Base-by-base conservation (phyloP, 2,888 invertebrate species). In the Gibbula magus region DNA sequence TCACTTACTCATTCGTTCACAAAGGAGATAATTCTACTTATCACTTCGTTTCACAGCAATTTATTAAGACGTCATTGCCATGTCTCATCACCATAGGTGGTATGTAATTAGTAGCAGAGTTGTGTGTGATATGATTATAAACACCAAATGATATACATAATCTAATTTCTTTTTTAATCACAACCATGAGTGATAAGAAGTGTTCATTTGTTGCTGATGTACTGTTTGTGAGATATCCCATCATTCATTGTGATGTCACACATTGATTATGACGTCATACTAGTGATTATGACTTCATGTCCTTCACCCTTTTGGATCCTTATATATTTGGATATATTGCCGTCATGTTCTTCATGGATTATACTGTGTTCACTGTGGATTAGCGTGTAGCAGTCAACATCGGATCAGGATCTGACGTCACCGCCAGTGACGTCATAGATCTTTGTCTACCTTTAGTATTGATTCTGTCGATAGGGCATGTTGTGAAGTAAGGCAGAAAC, bases 271-370 rank as follows among this genome's bases (percentile, higher is more conserved):
- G 16, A 61, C 32, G 61, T 25, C 29, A 61, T 32, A 25, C 25
- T n/a, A 25, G 32, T 61, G 29, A 29, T 61, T 13, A 61, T 61
- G 61, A 61, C 61, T 16, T 61, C 61, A 61, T 32, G 25, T 13
- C 22, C 7, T 61, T 61, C 61, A 61, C 32, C 61, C 16, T 61
- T 13, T 16, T 32, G 61, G 61, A 61, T 61, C 25, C 61, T 32
- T 61, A 61, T 61, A 61, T 61, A 61, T 61, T 61, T 61, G 61
- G 61, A 61, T 61, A 61, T 61, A 61, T 61, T 29, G 13, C 61
- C 56, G 61, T 61, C 61, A 25, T 61, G 61, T 61, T 61, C 61
- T 22, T 61, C 29, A 32, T 61, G 61, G 61, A 61, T 61, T 5
- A 61, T 61, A 32, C 61, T 61, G 61, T 61, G 61, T 61, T 61